Conservation (phyloP, 2,888 invertebrate genomes). For the Augiades crinisus region DNA sequence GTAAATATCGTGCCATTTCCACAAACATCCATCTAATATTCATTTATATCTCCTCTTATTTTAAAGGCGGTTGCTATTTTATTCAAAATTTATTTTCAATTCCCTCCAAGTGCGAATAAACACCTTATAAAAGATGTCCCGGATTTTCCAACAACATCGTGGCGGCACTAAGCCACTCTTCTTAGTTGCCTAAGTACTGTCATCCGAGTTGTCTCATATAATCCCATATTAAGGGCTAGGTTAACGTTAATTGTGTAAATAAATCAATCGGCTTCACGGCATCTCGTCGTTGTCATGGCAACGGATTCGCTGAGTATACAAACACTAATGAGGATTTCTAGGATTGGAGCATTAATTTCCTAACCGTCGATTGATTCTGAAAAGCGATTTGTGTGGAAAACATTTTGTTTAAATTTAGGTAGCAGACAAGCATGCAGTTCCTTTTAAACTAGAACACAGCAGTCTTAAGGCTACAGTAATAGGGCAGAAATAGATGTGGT, state of each 20-base stretch:
- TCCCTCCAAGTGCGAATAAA: no score
- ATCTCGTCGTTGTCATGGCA: not conserved
- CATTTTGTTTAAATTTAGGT: no score
- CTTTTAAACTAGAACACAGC: no score
- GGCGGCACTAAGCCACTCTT: not conserved
- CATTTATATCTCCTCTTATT: no score
- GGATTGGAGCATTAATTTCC: not conserved
- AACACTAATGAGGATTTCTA: not conserved
- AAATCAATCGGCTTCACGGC: constrained; percentile 29
- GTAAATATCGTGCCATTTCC: no score
- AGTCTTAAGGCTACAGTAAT: no score
- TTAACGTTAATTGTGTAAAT: constrained; percentile 33
- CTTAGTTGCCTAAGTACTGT: constrained; percentile 13
- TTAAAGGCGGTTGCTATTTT: no score
- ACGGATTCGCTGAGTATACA: not conserved
- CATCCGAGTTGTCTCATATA: constrained; percentile 22
- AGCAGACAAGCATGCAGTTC: no score
- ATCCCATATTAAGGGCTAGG: constrained; percentile 32
- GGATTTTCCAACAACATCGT: not conserved
- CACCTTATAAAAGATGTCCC: not conserved
- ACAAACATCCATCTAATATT: no score
- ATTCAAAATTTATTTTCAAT: no score
- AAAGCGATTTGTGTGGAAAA: not conserved
- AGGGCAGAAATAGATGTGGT: no score
- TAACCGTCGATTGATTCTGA: not conserved